Evolutionary conservation across 2,888 invertebrate species (phyloP).

Genomic region (Stenodema calcarata): DNA sequence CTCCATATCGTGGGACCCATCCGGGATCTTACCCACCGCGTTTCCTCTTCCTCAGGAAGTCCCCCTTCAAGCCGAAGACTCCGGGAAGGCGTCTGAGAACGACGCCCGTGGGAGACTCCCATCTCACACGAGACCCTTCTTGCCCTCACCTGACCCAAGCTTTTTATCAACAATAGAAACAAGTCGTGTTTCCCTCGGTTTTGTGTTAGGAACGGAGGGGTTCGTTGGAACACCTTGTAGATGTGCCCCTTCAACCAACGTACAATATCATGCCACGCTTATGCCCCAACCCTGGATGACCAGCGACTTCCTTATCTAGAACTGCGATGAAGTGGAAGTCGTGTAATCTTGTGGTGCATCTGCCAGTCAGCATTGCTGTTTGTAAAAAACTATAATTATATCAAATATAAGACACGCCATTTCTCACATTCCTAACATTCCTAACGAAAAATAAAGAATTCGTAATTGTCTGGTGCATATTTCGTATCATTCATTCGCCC

Average conservation of each 20-base stretch:
- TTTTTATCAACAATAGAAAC: neutral
- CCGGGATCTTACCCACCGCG: neutral
- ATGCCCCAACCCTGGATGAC: no score
- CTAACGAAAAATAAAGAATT: no score
- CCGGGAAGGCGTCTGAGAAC: constrained; percentile 17
- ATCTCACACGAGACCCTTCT: neutral
- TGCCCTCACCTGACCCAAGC: neutral
- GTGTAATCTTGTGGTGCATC: no score
- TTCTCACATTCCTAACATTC: no score
- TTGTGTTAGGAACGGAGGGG: neutral
- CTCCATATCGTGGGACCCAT: neutral
- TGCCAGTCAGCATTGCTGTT: no score
- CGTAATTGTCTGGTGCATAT: no score
- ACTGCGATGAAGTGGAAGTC: no score
- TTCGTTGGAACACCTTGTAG: neutral
- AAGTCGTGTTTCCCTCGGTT: neutral
- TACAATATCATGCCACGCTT: neutral
- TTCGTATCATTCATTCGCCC: no score
- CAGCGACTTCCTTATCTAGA: no score
- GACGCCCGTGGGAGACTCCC: constrained; percentile 27
- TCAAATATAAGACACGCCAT: no score
- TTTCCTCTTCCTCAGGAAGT: constrained; percentile 35
- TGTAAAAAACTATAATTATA: no score
- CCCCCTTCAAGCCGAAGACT: neutral
- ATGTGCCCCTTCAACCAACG: neutral